phyloP scores from a whole-genome alignment of 2,797 vertebrate species.

The Rhinella marina region DNA sequence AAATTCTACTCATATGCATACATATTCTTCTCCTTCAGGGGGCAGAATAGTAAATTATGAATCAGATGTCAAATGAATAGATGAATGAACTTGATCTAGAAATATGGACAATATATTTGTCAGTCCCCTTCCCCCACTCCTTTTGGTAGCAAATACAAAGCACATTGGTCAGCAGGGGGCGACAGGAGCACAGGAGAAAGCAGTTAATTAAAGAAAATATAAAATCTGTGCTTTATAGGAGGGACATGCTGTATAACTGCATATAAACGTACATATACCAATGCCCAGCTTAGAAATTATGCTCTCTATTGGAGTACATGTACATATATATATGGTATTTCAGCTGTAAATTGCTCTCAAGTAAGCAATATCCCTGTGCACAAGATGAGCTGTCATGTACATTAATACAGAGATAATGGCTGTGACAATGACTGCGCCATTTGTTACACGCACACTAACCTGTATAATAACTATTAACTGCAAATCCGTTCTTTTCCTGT shows the following conservation, averaged over 20 bases:
- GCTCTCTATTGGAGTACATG: too few relatives aligned
- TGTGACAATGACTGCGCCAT: conserved; percentile 20
- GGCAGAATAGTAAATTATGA: not conserved
- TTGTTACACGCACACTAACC: conserved; percentile 23
- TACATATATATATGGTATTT: not conserved
- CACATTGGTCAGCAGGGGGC: not conserved
- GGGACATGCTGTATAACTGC: not conserved
- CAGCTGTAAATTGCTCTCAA: not conserved
- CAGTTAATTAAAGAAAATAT: not conserved
- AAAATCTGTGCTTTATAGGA: not conserved
- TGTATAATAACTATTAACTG: conserved; percentile 26
- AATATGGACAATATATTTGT: not conserved
- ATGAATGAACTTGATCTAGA: not conserved
- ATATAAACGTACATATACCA: not conserved
- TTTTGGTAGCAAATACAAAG: not conserved
- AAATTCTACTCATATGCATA: not conserved
- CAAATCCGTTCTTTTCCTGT: conserved; percentile 28
- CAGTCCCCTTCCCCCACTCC: not conserved
- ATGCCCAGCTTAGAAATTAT: not conserved
- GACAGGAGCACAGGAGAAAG: not conserved
- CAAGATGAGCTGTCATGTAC: conserved; percentile 18
- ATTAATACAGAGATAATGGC: conserved; percentile 28
- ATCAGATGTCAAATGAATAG: not conserved
- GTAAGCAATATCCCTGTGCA: not conserved
- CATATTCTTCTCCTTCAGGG: not conserved